Base-by-base conservation (phyloP, 2,888 invertebrate genomes). In the Gnatocerus cornutus region DNA sequence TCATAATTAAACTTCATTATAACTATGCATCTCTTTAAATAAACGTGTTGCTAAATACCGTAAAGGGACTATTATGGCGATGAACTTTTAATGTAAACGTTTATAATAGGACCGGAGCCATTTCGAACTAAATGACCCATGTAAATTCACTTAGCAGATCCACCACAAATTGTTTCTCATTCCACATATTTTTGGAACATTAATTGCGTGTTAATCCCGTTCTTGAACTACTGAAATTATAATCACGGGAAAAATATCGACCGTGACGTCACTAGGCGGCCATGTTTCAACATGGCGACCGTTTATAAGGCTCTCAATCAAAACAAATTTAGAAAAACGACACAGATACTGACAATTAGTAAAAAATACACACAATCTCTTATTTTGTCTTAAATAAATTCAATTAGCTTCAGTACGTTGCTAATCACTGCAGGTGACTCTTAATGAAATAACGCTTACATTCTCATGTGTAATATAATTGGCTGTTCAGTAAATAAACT, bases 1-100 rank as follows among this genome's bases (percentile, higher is more conserved):
- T 80, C 78, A 79, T 78, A 81, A 80, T 81, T 78, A 79, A 79
- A 79, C 77, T 78, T 80, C 79, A 80, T 79, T 81, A 79, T 78
- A 80, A 77, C 77, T 77, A 77, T 75, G 76, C 76, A 77, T 79
- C 78, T 76, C 76, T 78, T 78, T 76, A 77, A 78, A 79, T 79
- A 79, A 79, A 78, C 76, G 76, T 78, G 76, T 78, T 77, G 76
- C 76, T 76, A 77, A 76, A 78, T 77, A 75, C 74, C 73, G 73
- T 73, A 67, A 68, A 71, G 73, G 74, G 75, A 76, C 77, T 75
- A 77, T 77, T 76, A 77, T 75, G 72, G 72, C 77, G 76, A 78
- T 77, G 77, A 77, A 77, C 73, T 76, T 79, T 79, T 78, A 79
- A 79, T 76, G 71, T 69, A 72, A 75, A 72, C 76, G 75, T 78